These are phyloP conservation scores for Syngnathoides biaculeatus DNA, from an alignment of 2,113 vertebrate genomes.

Conservation along the genomic window DNA sequence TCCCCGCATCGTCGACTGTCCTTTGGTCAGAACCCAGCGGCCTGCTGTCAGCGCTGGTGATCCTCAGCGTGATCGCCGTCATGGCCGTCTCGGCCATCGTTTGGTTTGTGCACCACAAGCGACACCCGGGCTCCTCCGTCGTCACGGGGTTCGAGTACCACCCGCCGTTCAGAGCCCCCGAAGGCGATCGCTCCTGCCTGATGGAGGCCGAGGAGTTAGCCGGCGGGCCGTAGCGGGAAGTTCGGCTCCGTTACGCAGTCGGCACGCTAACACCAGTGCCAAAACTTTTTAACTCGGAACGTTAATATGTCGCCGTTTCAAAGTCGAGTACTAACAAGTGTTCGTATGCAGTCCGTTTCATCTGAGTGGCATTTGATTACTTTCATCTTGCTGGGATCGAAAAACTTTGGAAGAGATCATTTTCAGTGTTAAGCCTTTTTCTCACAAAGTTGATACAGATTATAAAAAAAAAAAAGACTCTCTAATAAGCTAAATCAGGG, in stretches of 20 bases:
- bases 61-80: constrained; percentile 74
- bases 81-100: constrained; percentile 70
- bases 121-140: constrained; percentile 52
- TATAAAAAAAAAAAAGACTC: not conserved
- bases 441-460: not conserved
- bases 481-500: no score
- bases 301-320: not conserved
- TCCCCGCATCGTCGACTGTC: constrained; percentile 37
- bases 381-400: not conserved
- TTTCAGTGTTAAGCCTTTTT: not conserved
- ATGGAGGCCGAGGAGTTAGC: constrained; percentile 79
- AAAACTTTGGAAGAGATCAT: not conserved
- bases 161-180: constrained; percentile 66
- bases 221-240: constrained; percentile 55
- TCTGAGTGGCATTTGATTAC: not conserved
- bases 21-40: constrained; percentile 50
- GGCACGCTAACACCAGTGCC: not conserved
- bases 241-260: not conserved
- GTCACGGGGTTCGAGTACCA: constrained; percentile 74
- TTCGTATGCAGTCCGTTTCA: not conserved
- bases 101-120: constrained; percentile 80
- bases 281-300: not conserved
- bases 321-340: not conserved
- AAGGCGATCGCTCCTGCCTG: constrained; percentile 74
- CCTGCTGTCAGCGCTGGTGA: constrained; percentile 74